Evolutionary conservation across 2,797 vertebrate genomes (phyloP).

Genomic region (Chloroceryle amazona): DNA sequence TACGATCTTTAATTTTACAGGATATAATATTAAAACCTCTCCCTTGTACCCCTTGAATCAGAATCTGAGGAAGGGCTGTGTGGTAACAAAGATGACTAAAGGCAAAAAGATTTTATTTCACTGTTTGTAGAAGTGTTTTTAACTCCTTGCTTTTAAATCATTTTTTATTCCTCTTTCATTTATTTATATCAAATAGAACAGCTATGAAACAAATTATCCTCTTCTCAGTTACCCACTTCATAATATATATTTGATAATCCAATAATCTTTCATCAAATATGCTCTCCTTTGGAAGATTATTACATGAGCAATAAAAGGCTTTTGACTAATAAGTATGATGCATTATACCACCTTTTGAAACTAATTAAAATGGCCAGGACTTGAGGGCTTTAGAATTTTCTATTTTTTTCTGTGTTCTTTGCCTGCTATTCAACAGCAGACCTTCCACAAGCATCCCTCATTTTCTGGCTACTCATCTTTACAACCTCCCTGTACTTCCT

Average conservation of each 20-base stretch:
- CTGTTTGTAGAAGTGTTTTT: neutral
- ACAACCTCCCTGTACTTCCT: neutral
- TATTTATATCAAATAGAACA: neutral
- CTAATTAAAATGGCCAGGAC: neutral
- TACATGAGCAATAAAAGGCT: neutral
- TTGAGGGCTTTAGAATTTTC: neutral
- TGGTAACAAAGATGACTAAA: neutral
- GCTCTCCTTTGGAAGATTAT: neutral
- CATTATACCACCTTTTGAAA: neutral
- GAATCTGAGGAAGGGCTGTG: neutral
- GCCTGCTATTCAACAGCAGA: neutral
- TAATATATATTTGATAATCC: neutral
- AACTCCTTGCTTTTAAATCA: neutral
- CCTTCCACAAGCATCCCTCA: neutral
- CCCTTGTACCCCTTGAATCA: neutral
- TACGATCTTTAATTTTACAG: conserved; percentile 14
- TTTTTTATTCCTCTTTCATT: neutral
- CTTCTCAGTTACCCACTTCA: neutral
- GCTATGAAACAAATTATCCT: neutral
- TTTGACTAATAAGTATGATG: neutral
- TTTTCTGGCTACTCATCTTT: conserved; percentile 29
- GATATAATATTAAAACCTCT: neutral
- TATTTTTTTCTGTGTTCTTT: neutral
- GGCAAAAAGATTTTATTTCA: conserved; percentile 16
- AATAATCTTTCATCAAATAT: neutral